Percentiles rank a stretch among this genome's conserved stretches.
These are phyloP conservation scores for Erythrolamprus reginae DNA, from an alignment of 2,113 vertebrate species.

Conservation along the genomic window DNA sequence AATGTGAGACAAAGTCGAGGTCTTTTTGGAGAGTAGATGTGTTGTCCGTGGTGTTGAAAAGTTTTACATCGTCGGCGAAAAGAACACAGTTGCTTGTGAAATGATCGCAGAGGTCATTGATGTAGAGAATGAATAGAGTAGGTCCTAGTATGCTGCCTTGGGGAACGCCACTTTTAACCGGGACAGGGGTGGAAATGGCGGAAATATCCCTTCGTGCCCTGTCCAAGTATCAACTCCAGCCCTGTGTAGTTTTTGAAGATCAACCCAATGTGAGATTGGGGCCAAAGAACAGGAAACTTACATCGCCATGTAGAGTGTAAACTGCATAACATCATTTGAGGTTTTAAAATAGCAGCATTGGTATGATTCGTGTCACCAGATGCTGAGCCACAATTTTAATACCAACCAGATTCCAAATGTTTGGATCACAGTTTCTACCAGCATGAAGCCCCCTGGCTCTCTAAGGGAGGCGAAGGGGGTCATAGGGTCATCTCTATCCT, in stretches of 20 bases:
- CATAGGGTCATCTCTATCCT: background rate
- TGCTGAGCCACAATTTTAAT: background rate
- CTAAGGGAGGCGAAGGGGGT: background rate
- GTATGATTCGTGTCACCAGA: background rate
- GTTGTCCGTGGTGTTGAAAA: no score
- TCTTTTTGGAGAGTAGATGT: no score
- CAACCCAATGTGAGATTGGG: background rate
- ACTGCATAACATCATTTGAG: background rate
- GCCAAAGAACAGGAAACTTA: background rate
- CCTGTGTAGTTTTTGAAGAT: background rate
- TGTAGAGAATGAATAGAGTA: no score
- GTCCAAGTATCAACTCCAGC: background rate
- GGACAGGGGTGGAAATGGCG: no score
- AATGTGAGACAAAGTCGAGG: no score
- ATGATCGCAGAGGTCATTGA: no score
- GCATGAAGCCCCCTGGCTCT: background rate
- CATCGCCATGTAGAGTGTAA: background rate
- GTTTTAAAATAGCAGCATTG: background rate
- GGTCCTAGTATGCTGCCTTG: no score
- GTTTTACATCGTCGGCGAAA: no score
- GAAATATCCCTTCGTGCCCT: background rate
- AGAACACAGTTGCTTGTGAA: no score
- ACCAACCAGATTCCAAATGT: background rate
- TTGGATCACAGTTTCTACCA: background rate
- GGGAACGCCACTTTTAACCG: no score